A percentile compares a stretch with the other conserved stretches of the same genome.
phyloP scores from a whole-genome alignment of 2,797 vertebrate genomes.

The Poeciliopsis paucimaculata region DNA sequence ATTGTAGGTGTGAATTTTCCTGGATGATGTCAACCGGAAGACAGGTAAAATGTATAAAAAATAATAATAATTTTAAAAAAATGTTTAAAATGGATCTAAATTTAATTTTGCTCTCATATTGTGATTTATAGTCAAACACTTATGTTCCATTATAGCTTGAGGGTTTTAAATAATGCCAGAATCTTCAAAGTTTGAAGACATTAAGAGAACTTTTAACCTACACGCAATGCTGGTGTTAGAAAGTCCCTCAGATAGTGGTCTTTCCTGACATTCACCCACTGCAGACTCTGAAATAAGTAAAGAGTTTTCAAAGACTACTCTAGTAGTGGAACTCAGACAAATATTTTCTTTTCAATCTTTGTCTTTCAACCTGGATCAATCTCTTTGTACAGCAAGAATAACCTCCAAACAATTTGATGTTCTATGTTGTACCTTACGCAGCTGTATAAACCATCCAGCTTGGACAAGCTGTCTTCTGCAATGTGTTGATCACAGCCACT shows the following conservation, averaged over 20 bases:
- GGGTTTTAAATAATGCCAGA: not conserved
- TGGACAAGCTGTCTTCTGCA: not conserved
- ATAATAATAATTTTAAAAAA: too few species aligned
- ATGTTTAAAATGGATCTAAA: too few species aligned
- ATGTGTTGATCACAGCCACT: not conserved
- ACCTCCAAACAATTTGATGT: not conserved
- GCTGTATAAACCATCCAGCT: not conserved
- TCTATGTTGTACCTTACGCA: not conserved
- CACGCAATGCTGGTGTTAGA: too few species aligned
- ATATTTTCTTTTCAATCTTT: not conserved
- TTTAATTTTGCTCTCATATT: not conserved
- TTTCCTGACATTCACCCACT: not conserved
- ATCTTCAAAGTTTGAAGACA: not conserved
- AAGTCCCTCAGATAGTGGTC: too few species aligned
- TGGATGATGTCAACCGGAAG: too few species aligned
- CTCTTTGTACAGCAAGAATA: not conserved
- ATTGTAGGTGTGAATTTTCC: too few species aligned
- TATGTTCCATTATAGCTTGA: not conserved
- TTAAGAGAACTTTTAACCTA: not conserved
- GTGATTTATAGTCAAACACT: not conserved
- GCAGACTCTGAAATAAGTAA: not conserved
- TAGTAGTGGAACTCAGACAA: not conserved
- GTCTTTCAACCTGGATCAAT: not conserved
- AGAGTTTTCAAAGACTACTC: not conserved
- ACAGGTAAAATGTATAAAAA: too few species aligned